Conservation (phyloP, 1,140 invertebrate species). For the Habropoda laboriosa region DNA sequence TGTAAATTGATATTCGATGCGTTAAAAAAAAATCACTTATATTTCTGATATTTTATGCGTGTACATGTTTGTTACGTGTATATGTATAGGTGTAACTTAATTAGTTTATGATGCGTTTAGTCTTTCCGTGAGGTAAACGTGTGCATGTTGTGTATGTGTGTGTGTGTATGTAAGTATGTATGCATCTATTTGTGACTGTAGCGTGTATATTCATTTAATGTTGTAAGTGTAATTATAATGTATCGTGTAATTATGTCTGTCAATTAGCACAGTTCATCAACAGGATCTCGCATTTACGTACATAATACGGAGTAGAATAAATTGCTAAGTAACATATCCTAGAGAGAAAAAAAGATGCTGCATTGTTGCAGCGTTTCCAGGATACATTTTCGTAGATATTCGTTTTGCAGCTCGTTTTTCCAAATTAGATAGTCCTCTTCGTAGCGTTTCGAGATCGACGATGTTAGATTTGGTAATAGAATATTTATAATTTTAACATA, state of each 20-base stretch:
- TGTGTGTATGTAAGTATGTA: background rate
- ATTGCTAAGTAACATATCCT: background rate
- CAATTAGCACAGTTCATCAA: background rate
- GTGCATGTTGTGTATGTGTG: background rate
- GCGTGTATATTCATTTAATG: background rate
- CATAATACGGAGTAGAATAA: background rate
- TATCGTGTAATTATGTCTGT: background rate
- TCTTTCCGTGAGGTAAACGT: background rate
- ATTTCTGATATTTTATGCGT: background rate
- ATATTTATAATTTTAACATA: background rate
- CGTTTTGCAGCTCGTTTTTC: background rate
- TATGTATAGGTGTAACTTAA: background rate
- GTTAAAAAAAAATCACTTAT: too few species aligned
- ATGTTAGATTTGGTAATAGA: background rate
- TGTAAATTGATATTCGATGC: background rate
- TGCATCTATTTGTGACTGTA: background rate
- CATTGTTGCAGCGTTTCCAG: background rate
- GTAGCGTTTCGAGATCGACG: background rate
- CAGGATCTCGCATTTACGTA: constrained; percentile 13
- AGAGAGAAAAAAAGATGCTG: background rate
- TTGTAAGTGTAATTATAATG: background rate
- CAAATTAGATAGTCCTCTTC: background rate
- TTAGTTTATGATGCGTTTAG: background rate
- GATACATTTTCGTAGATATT: background rate
- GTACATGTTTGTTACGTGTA: background rate